Evolutionary conservation across 2,113 vertebrate species (phyloP), one percentile per base, ranked within the genome.

Genomic region (Microcebus griseorufus): DNA sequence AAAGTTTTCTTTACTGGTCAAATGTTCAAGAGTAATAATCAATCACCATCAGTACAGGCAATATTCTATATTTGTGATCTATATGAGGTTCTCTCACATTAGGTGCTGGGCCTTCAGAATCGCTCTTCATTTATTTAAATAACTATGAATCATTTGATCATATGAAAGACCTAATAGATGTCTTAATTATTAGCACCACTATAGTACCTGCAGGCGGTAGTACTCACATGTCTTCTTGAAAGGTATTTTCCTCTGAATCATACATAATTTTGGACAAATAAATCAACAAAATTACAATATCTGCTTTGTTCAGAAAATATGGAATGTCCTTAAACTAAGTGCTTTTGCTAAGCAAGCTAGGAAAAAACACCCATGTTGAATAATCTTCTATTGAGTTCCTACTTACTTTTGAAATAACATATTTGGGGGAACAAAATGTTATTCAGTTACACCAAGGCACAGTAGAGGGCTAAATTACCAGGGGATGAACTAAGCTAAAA

Each of bases 11-110:
- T 72, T 29, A 80, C 25, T 42, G 34, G 32, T 9, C 58, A 91
- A 94, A 60, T 12, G 37, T 80, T 88, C 53, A 91, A 94, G 69
- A 94, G 67, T 64, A 75, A 89, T 88, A 75, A 89, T 88, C 34
- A 70, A 45, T 29, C 7, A 85, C 79, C 16, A 80, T 67, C 39
- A 87, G 60, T 64, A 23, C 37, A 93, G 64, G 48, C 73, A 29
- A 60, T 60, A 72, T 17, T 92, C 62, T 65, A 17, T n/a, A 72
- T 83, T 55, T 97, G 9, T 82, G 34, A 65, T 86, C 45, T 69
- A 51, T 62, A 37, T 78, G 48, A 65, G 42, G 8, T 69, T 64
- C 58, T 51, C 34, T 80, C 76, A 86, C 34, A 67, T n/a, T 73
- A 91, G 58, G 45, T 14, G 14, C 32, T 80, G 65, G 88, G 42